A percentile compares a stretch with the other conserved stretches of the same genome.
Evolutionary conservation across 2,888 invertebrate genomes (phyloP).

Genomic region (Aromia moschata): DNA sequence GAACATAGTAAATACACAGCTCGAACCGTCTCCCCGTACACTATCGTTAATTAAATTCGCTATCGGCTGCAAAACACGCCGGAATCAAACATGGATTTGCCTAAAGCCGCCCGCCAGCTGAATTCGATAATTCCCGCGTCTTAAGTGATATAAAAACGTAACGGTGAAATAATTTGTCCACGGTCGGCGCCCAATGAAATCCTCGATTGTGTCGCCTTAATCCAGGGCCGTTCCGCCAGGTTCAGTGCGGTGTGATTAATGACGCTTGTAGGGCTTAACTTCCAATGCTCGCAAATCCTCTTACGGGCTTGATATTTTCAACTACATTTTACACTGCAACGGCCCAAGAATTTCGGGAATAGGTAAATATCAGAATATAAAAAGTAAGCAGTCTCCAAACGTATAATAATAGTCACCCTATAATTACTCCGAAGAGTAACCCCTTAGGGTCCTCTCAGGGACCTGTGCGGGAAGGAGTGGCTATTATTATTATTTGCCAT

Average conservation of each 20-base stretch:
- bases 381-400: too few species aligned
- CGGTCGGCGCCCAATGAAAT: slow-evolving; percentile 52
- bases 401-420: too few species aligned
- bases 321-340: slow-evolving; percentile 26
- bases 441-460: too few species aligned
- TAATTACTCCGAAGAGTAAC: too few species aligned
- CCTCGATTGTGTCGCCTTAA: slow-evolving; percentile 53
- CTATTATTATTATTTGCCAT: too few species aligned
- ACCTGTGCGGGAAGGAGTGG: too few species aligned
- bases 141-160: slow-evolving; percentile 32
- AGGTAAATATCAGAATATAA: too few species aligned
- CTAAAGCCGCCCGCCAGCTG: neutral
- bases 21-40: too few species aligned
- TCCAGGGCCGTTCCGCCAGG: slow-evolving; percentile 50
- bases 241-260: slow-evolving; percentile 54
- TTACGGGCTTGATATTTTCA: slow-evolving; percentile 35
- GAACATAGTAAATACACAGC: too few species aligned
- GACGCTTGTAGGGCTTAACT: slow-evolving; percentile 53
- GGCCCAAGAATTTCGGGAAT: neutral
- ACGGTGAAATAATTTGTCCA: slow-evolving; percentile 51
- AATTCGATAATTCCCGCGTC: neutral
- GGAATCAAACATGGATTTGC: too few species aligned
- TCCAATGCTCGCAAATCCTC: slow-evolving; percentile 42
- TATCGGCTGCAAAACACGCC: too few species aligned
- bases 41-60: too few species aligned